phyloP scores from a whole-genome alignment of 2,113 vertebrate species.

The Oryzias celebensis region DNA sequence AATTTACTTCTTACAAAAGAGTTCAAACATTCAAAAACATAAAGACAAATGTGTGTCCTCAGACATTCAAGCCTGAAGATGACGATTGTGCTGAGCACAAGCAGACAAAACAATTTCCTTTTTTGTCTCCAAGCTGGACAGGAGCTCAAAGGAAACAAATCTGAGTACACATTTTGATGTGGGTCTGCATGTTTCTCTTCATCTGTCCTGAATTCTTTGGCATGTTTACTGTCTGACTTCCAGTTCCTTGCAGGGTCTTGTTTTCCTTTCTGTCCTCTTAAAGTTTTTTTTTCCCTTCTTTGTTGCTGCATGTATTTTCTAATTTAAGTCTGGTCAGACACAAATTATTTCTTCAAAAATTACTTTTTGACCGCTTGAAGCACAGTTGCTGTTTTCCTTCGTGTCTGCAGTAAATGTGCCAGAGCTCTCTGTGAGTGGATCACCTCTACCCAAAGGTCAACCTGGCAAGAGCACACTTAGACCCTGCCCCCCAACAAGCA shows the following conservation, averaged over 20 bases:
- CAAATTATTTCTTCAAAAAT: no score
- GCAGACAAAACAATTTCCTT: not conserved
- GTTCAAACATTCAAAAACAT: not conserved
- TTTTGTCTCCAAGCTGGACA: not conserved
- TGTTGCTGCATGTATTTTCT: no score
- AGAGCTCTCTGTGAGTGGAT: no score
- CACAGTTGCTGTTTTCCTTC: no score
- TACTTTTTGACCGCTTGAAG: no score
- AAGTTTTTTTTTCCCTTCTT: slow-evolving; percentile 5
- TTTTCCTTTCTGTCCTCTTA: slow-evolving; percentile 6
- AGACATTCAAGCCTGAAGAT: not conserved
- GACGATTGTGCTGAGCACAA: not conserved
- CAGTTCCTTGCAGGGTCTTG: not conserved
- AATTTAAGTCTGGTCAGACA: no score
- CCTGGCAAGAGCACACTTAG: no score
- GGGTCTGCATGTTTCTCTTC: not conserved
- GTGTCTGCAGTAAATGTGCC: no score
- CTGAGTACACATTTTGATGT: not conserved
- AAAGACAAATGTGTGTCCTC: not conserved
- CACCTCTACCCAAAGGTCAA: no score
- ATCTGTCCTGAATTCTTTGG: not conserved
- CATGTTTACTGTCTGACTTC: slow-evolving; percentile 22
- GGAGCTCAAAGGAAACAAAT: not conserved
- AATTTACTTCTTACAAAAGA: not conserved
- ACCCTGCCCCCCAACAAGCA: no score